Conservation (phyloP, 2,113 vertebrate genomes). For the Cisticola juncidis region DNA sequence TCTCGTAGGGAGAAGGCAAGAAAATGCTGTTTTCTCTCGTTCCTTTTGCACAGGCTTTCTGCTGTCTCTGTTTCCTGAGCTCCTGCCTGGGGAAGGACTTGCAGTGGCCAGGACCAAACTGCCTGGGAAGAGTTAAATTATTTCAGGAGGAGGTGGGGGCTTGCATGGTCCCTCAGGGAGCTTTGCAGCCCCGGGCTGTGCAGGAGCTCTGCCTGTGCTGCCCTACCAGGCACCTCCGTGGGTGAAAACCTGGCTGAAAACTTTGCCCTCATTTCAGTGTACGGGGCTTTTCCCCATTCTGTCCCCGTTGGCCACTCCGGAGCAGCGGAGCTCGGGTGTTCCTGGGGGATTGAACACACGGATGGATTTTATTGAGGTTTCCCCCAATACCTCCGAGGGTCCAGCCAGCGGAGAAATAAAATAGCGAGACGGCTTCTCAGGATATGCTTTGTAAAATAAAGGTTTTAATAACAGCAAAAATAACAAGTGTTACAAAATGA, state of each 20-base stretch:
- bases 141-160: background rate
- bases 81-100: background rate
- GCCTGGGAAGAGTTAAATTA: background rate
- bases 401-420: no score
- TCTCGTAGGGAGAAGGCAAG: background rate
- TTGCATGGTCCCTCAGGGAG: background rate
- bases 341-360: background rate
- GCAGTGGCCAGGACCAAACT: background rate
- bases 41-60: background rate
- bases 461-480: no score
- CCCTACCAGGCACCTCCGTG: background rate
- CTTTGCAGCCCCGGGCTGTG: background rate
- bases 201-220: background rate
- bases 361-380: no score
- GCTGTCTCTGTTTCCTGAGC: background rate
- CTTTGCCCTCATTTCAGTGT: background rate
- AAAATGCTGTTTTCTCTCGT: background rate
- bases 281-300: background rate
- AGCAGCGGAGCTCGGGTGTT: background rate
- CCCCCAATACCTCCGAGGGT: no score
- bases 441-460: no score
- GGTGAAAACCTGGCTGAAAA: background rate
- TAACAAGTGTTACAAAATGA: no score
- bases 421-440: no score
- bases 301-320: background rate